Evolutionary conservation across 2,888 invertebrate genomes (phyloP).

Genomic region (Gastrophysa polygoni): DNA sequence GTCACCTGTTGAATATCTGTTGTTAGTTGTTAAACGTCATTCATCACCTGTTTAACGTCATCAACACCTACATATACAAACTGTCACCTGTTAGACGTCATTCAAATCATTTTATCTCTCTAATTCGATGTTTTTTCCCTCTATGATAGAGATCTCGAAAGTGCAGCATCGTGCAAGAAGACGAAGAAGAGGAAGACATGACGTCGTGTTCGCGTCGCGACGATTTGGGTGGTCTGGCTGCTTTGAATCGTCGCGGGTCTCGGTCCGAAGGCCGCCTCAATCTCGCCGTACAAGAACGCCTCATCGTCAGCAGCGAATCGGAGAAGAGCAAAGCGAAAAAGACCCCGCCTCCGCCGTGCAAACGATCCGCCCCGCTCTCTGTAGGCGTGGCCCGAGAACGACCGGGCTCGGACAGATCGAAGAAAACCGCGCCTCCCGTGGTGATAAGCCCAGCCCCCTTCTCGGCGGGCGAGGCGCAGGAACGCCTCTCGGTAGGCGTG

Average conservation of each 20-base stretch:
- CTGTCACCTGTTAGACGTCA: too few species aligned
- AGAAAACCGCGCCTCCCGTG: too few species aligned
- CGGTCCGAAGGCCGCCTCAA: constrained; percentile 82
- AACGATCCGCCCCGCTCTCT: constrained; percentile 36
- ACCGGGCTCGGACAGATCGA: too few species aligned
- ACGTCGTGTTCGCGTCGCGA: constrained; percentile 65
- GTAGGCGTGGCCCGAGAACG: constrained; percentile 47
- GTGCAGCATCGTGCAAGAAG: constrained; percentile 91
- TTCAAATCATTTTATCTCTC: not conserved
- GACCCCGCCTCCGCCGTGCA: constrained; percentile 16
- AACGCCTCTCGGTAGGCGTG: too few species aligned
- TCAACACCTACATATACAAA: too few species aligned
- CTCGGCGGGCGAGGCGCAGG: too few species aligned
- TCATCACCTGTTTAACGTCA: too few species aligned
- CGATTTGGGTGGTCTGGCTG: constrained; percentile 61
- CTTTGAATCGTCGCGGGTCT: constrained; percentile 73
- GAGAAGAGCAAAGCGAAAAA: too few species aligned
- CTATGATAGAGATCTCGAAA: constrained; percentile 71
- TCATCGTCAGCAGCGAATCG: constrained; percentile 64
- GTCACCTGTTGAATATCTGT: too few species aligned
- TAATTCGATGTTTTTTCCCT: not conserved
- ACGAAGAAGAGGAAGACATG: constrained; percentile 87
- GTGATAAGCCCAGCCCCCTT: too few species aligned
- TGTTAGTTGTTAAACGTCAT: too few species aligned
- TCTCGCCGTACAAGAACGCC: constrained; percentile 68